These are phyloP conservation scores for Pseudorasbora parva DNA, from an alignment of 2,113 vertebrate genomes.

Conservation along the genomic window DNA sequence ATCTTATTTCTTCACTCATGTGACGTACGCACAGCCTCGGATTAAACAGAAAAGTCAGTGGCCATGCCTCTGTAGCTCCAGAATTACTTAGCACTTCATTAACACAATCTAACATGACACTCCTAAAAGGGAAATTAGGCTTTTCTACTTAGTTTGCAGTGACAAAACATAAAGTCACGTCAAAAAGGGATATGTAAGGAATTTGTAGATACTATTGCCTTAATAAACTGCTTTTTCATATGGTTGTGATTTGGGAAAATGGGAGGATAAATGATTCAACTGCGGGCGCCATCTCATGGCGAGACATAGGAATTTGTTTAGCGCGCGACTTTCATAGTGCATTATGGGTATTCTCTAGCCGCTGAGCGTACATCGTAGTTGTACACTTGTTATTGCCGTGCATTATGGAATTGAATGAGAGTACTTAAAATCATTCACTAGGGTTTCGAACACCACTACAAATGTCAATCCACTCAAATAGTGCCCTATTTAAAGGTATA, in stretches of 20 bases:
- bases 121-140: not conserved
- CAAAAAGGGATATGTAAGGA: not conserved
- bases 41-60: not conserved
- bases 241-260: not conserved
- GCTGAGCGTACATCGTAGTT: too few species aligned
- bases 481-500: too few species aligned
- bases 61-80: slow-evolving; percentile 2
- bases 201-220: not conserved
- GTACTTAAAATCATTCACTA: too few species aligned
- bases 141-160: not conserved
- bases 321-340: too few species aligned
- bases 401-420: too few species aligned
- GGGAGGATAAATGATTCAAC: too few species aligned
- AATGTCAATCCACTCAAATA: too few species aligned
- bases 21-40: not conserved
- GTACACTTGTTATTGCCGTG: too few species aligned
- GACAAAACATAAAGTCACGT: not conserved
- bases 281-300: too few species aligned
- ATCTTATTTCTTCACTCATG: not conserved
- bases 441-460: too few species aligned
- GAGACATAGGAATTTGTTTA: too few species aligned
- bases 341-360: too few species aligned
- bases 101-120: slow-evolving; percentile 4
- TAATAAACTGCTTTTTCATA: not conserved
- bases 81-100: slow-evolving; percentile 2